These are phyloP conservation scores for Catagonus wagneri DNA, from an alignment of 2,113 vertebrate species.

Conservation along the genomic window DNA sequence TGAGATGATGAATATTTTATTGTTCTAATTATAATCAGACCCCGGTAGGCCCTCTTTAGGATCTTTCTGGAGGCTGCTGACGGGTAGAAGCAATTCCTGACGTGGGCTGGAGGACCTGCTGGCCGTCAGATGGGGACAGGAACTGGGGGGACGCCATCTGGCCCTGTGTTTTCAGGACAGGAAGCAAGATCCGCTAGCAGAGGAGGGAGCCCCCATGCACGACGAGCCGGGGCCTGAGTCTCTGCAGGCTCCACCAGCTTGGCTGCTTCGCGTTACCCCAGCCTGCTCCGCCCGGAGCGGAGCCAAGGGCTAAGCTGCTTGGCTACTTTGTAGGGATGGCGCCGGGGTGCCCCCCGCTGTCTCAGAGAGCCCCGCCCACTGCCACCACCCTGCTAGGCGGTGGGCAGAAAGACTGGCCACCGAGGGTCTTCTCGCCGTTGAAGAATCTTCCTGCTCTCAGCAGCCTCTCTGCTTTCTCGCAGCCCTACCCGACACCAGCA, in stretches of 20 bases:
- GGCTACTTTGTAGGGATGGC: background rate
- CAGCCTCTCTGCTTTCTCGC: background rate
- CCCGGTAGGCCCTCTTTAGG: slow-evolving; percentile 14
- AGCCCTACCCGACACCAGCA: rapidly evolving
- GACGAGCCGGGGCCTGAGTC: background rate
- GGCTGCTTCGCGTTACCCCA: background rate
- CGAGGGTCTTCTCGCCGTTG: background rate
- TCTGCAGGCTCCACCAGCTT: background rate
- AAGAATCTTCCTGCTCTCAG: background rate
- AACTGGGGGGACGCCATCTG: background rate
- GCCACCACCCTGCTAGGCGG: background rate
- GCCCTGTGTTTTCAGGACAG: background rate
- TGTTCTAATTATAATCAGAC: slow-evolving; percentile 58
- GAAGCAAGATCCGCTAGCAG: background rate
- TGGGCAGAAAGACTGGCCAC: background rate
- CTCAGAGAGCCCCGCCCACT: background rate
- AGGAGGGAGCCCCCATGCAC: rapidly evolving
- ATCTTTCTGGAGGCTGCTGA: slow-evolving; percentile 49
- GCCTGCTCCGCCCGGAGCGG: background rate
- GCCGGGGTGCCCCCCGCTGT: background rate
- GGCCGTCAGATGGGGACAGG: background rate
- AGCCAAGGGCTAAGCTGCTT: background rate
- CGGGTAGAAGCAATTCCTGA: background rate
- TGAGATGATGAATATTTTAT: slow-evolving; percentile 66
- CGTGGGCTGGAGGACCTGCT: background rate